A percentile compares a stretch with the other conserved stretches of the same genome.
Evolutionary conservation across 2,888 invertebrate genomes (phyloP).

Genomic region (Cetonia aurata): DNA sequence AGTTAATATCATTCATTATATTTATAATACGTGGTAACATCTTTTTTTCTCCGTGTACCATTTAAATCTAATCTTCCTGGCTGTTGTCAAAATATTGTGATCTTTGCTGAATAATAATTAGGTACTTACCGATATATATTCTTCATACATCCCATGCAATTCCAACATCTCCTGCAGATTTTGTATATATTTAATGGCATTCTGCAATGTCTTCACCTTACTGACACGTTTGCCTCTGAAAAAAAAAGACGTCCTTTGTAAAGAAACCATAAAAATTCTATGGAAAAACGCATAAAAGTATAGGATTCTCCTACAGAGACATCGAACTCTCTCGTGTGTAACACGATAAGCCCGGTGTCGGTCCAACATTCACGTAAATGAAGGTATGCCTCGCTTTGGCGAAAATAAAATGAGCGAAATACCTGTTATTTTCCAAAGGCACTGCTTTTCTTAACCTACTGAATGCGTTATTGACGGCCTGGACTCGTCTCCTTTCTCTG

Average conservation of each 20-base stretch:
- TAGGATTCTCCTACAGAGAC: neutral
- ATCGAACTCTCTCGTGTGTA: constrained; percentile 17
- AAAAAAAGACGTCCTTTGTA: constrained; percentile 37
- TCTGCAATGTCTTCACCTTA: constrained; percentile 74
- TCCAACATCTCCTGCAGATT: constrained; percentile 67
- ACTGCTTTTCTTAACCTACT: constrained; percentile 71
- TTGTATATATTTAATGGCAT: constrained; percentile 75
- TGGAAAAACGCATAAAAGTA: constrained; percentile 3
- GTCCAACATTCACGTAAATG: neutral
- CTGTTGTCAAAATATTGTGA: too few species aligned
- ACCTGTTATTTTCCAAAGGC: constrained; percentile 69
- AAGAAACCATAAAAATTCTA: constrained; percentile 17
- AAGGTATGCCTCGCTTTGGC: constrained; percentile 5
- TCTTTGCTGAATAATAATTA: neutral
- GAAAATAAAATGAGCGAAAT: neutral
- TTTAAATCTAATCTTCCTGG: neutral
- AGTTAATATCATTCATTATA: too few species aligned
- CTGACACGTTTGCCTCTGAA: constrained; percentile 71
- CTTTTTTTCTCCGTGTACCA: too few species aligned
- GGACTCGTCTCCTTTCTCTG: constrained; percentile 73
- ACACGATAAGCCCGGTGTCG: constrained; percentile 1
- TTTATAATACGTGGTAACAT: too few species aligned
- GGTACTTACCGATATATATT: constrained; percentile 18
- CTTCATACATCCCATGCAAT: constrained; percentile 50
- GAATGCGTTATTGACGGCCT: constrained; percentile 76